These are phyloP conservation scores for Pseudochirops cupreus DNA, from an alignment of 2,797 vertebrate genomes.

Conservation along the genomic window DNA sequence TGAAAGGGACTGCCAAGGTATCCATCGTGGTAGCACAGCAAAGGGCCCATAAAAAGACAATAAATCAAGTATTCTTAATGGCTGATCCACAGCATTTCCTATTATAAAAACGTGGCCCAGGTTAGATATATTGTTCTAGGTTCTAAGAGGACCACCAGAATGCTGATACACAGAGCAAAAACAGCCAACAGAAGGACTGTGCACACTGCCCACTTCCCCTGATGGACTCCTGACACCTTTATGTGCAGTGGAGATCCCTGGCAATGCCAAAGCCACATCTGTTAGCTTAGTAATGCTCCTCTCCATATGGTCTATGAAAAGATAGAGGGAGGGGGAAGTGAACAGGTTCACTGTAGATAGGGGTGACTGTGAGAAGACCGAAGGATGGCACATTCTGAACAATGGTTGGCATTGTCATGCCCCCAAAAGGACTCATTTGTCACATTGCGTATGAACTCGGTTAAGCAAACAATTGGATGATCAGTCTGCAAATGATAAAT, in stretches of 20 bases:
- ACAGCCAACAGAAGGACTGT: slow-evolving; percentile 72
- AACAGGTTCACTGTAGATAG: slow-evolving; percentile 27
- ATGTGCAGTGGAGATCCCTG: slow-evolving; percentile 58
- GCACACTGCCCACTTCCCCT: slow-evolving; percentile 71
- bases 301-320: slow-evolving; percentile 70
- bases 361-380: slow-evolving; percentile 40
- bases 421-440: slow-evolving; percentile 31
- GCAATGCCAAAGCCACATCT: slow-evolving; percentile 76
- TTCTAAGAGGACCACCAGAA: slow-evolving; percentile 66
- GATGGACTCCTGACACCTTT: slow-evolving; percentile 69
- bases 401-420: not conserved
- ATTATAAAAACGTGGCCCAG: slow-evolving; percentile 76
- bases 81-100: slow-evolving; percentile 74
- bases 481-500: slow-evolving; percentile 36
- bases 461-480: slow-evolving; percentile 25
- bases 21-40: slow-evolving; percentile 67
- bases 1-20: slow-evolving; percentile 78
- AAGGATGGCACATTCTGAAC: slow-evolving; percentile 56
- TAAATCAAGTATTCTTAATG: slow-evolving; percentile 79
- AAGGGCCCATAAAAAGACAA: slow-evolving; percentile 76
- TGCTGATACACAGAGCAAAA: slow-evolving; percentile 77
- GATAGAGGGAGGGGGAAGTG: slow-evolving; percentile 63
- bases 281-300: slow-evolving; percentile 72
- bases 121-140: slow-evolving; percentile 75
- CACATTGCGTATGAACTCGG: slow-evolving; percentile 44